Conservation (phyloP, 1,140 invertebrate species). For the Neodiprion pinetum region DNA sequence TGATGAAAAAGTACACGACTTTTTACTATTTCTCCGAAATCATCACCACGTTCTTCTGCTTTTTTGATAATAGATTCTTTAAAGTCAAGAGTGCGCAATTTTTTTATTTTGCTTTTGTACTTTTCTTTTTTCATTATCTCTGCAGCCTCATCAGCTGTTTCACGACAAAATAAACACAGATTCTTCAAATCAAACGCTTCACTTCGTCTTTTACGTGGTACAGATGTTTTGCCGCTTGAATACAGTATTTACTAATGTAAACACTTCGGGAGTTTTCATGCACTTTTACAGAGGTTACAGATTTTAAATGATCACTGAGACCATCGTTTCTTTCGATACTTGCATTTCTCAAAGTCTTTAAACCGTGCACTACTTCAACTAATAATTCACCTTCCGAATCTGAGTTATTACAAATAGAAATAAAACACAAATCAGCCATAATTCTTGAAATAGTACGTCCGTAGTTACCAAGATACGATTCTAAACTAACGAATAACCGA, state of each 20-base stretch:
- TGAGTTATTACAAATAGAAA: too few species aligned
- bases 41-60: slow-evolving; percentile 36
- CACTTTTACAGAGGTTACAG: slow-evolving; percentile 29
- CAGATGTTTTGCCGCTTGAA: slow-evolving; percentile 31
- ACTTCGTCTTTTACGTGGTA: slow-evolving; percentile 44
- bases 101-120: slow-evolving; percentile 43
- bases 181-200: slow-evolving; percentile 34
- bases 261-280: slow-evolving; percentile 33
- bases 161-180: slow-evolving; percentile 29
- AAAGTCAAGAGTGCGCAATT: slow-evolving; percentile 37
- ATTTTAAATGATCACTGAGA: slow-evolving; percentile 20
- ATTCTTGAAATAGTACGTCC: slow-evolving; percentile 31
- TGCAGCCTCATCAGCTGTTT: slow-evolving; percentile 41
- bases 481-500: too few species aligned
- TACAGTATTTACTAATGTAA: slow-evolving; percentile 36
- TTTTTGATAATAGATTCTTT: slow-evolving; percentile 28
- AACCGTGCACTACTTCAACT: neutral
- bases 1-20: slow-evolving; percentile 42
- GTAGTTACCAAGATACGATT: slow-evolving; percentile 30
- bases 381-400: too few species aligned
- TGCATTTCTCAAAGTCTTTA: too few species aligned
- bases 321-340: slow-evolving; percentile 26
- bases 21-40: slow-evolving; percentile 30
- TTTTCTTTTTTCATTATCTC: slow-evolving; percentile 43
- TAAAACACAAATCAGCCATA: slow-evolving; percentile 20